Evolutionary conservation across 1,140 invertebrate genomes (phyloP).

Genomic region (Drosophila serrata): DNA sequence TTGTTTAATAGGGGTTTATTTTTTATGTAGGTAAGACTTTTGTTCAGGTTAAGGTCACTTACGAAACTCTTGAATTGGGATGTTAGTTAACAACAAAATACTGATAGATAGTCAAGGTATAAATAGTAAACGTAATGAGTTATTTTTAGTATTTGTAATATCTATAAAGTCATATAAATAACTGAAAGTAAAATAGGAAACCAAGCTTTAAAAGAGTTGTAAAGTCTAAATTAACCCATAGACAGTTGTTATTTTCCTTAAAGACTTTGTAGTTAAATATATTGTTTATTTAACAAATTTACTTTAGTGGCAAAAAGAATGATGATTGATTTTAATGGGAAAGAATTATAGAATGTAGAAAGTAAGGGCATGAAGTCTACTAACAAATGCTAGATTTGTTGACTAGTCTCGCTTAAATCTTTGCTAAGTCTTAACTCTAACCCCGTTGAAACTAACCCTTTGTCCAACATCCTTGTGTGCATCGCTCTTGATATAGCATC

Average conservation of each 20-base stretch:
- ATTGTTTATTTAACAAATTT: neutral
- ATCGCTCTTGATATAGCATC: conserved; percentile 90
- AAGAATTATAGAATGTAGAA: no score
- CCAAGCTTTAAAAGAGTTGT: neutral
- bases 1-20: neutral
- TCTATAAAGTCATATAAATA: neutral
- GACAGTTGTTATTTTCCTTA: no score
- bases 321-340: neutral
- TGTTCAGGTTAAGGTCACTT: neutral
- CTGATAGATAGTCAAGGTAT: neutral
- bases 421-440: conserved; percentile 16
- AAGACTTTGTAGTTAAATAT: neutral
- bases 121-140: neutral
- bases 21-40: conserved; percentile 1
- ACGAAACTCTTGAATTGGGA: neutral
- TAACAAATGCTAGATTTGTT: conserved; percentile 4
- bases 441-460: conserved; percentile 13
- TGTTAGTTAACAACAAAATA: neutral
- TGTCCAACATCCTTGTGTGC: conserved; percentile 33
- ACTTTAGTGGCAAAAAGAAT: neutral
- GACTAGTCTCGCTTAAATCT: neutral
- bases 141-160: neutral
- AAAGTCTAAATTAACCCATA: no score
- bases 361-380: neutral
- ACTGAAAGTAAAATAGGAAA: neutral